Evolutionary conservation across 2,113 vertebrate genomes (phyloP).

Genomic region (Limnothrissa miodon): DNA sequence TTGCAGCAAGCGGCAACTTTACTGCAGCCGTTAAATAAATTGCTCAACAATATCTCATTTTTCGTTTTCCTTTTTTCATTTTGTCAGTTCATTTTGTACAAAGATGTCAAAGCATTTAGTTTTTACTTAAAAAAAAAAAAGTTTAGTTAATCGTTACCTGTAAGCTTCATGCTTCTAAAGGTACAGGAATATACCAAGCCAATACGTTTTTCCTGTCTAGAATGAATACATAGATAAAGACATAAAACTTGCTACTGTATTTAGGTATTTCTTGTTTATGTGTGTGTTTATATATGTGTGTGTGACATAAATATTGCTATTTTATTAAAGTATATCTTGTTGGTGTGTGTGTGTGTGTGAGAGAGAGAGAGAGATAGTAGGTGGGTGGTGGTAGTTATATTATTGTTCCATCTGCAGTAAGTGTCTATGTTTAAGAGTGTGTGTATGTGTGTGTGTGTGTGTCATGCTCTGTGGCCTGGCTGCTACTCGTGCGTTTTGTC

Average conservation of each 20-base stretch:
- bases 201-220: too few relatives aligned
- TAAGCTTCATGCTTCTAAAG: too few relatives aligned
- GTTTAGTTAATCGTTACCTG: not conserved
- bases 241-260: too few relatives aligned
- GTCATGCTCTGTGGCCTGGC: not conserved
- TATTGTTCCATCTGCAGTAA: not conserved
- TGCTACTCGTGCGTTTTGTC: not conserved
- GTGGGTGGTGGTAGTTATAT: not conserved
- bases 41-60: not conserved
- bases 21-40: not conserved
- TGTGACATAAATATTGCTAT: not conserved
- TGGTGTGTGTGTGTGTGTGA: not conserved
- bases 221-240: too few relatives aligned
- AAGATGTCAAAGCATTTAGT: not conserved
- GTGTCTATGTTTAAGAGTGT: not conserved
- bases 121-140: not conserved
- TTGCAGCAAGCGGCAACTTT: not conserved
- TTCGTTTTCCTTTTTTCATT: not conserved
- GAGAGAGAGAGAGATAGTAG: not conserved
- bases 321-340: not conserved
- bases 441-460: not conserved
- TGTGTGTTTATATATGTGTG: too few relatives aligned
- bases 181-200: too few relatives aligned
- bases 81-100: not conserved
- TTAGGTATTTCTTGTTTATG: too few relatives aligned